phyloP scores from a whole-genome alignment of 2,888 invertebrate species.

The Nudaria mundana region DNA sequence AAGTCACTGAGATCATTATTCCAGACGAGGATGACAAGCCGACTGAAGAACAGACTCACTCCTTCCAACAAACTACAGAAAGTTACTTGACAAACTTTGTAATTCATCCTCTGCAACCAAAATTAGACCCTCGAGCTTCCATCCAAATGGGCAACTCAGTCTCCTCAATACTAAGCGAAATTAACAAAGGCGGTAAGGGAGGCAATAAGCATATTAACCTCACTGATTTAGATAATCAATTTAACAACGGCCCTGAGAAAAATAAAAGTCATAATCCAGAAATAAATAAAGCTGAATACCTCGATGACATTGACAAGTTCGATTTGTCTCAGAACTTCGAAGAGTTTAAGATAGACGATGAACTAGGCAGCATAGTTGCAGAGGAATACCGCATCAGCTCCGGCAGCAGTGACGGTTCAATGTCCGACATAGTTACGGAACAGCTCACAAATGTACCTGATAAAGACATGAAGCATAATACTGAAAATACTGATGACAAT shows the following conservation, averaged over 20 bases:
- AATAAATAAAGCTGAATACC: slow-evolving; percentile 68
- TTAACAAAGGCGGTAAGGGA: slow-evolving; percentile 75
- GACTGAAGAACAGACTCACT: slow-evolving; percentile 56
- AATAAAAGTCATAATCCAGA: slow-evolving; percentile 47
- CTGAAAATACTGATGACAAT: slow-evolving; percentile 44
- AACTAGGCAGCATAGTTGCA: slow-evolving; percentile 77
- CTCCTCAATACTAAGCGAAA: slow-evolving; percentile 81
- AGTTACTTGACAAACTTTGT: slow-evolving; percentile 67
- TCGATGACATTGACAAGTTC: slow-evolving; percentile 81
- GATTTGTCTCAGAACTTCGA: slow-evolving; percentile 89
- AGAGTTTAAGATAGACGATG: slow-evolving; percentile 89
- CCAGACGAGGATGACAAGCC: slow-evolving; percentile 83
- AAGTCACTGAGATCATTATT: slow-evolving; percentile 87
- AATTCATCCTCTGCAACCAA: slow-evolving; percentile 68
- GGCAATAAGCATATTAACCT: slow-evolving; percentile 69
- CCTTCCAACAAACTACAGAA: slow-evolving; percentile 59
- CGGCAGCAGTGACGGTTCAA: slow-evolving; percentile 73
- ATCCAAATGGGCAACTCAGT: slow-evolving; percentile 83
- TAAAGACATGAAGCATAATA: slow-evolving; percentile 51
- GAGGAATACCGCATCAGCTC: slow-evolving; percentile 78
- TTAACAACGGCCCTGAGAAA: slow-evolving; percentile 59
- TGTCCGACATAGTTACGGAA: slow-evolving; percentile 69
- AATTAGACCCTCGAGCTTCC: slow-evolving; percentile 75
- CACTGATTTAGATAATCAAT: slow-evolving; percentile 71
- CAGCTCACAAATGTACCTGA: slow-evolving; percentile 65